phyloP scores from a whole-genome alignment of 2,797 vertebrate genomes.

The Carcharodon carcharias region DNA sequence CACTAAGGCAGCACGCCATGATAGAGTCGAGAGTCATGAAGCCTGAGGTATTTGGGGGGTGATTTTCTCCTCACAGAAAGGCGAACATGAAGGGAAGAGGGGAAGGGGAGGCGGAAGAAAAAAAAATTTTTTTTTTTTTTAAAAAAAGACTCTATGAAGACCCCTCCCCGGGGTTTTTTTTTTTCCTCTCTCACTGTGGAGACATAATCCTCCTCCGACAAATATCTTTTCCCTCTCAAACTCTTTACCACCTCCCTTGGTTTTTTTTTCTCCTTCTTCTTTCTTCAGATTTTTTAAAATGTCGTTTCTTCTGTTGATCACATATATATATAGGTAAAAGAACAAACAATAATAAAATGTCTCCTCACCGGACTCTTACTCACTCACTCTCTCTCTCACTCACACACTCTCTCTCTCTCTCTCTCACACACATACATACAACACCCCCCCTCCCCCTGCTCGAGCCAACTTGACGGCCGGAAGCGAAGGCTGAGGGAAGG shows the following conservation, averaged over 20 bases:
- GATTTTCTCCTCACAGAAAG: slow-evolving; percentile 16
- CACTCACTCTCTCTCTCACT: background rate
- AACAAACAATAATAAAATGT: slow-evolving; percentile 18
- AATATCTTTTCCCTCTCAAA: background rate
- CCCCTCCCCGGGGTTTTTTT: background rate
- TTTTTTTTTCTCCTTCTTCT: background rate
- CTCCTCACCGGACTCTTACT: background rate
- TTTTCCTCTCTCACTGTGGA: background rate
- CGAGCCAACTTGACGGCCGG: slow-evolving; percentile 25
- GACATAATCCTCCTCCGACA: background rate
- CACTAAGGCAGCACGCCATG: slow-evolving; percentile 99
- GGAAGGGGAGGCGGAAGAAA: background rate
- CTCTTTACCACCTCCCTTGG: background rate
- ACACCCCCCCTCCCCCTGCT: background rate
- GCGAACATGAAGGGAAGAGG: background rate
- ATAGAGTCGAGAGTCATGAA: slow-evolving; percentile 97
- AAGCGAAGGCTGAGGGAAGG: background rate
- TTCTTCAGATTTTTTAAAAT: background rate
- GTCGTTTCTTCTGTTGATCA: background rate
- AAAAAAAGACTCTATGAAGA: background rate
- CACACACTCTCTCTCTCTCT: background rate
- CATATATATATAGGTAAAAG: background rate
- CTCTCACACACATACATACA: background rate
- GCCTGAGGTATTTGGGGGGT: slow-evolving; percentile 42
- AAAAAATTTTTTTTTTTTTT: background rate